Conservation (phyloP, 2,113 vertebrate genomes). For the Casuarius casuarius region DNA sequence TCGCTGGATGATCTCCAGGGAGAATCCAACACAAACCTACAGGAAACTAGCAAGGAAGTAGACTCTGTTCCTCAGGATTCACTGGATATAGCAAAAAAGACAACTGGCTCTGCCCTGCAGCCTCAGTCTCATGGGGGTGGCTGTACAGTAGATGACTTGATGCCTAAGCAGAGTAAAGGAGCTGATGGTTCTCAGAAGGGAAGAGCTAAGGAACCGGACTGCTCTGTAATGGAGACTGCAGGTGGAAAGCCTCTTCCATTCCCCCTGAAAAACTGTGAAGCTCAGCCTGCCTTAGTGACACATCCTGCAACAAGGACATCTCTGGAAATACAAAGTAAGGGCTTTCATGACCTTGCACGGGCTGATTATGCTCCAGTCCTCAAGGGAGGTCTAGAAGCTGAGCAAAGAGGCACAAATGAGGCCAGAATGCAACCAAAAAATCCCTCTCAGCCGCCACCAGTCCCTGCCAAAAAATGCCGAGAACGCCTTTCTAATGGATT, state of each 20-base stretch:
- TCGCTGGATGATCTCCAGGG: conserved; percentile 92
- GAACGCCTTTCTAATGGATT: conserved; percentile 92
- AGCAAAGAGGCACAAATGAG: conserved; percentile 65
- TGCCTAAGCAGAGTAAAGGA: conserved; percentile 73
- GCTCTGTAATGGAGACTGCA: neutral
- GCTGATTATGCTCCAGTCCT: conserved; percentile 55
- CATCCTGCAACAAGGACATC: conserved; percentile 62
- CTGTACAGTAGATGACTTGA: neutral
- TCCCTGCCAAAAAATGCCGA: conserved; percentile 93
- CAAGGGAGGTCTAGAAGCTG: conserved; percentile 65
- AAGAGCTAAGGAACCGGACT: conserved; percentile 54
- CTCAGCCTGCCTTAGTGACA: conserved; percentile 36
- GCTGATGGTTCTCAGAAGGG: conserved; percentile 59
- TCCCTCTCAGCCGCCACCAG: conserved; percentile 90
- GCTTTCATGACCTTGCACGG: conserved; percentile 46
- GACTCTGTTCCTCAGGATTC: conserved; percentile 55
- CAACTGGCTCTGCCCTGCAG: neutral
- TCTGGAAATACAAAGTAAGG: conserved; percentile 71
- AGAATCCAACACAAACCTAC: conserved; percentile 60
- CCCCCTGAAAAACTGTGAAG: conserved; percentile 55
- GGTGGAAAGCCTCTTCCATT: neutral
- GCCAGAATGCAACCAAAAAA: conserved; percentile 84
- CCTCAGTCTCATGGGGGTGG: neutral
- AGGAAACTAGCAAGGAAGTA: conserved; percentile 58
- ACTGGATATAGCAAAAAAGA: conserved; percentile 63